phyloP scores from a whole-genome alignment of 2,888 invertebrate species.

The Aspidapion aeneum region DNA sequence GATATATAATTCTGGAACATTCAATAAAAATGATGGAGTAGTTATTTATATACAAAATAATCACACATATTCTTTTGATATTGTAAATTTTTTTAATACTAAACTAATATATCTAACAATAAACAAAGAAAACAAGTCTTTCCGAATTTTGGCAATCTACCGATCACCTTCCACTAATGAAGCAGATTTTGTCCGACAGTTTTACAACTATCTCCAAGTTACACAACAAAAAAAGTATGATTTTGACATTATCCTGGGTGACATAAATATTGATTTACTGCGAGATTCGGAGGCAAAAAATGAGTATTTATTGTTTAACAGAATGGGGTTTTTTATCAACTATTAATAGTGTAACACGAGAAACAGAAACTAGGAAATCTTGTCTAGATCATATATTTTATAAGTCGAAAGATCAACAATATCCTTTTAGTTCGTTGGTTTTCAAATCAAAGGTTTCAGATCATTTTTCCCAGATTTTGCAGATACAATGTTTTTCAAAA shows the following conservation, averaged over 20 bases:
- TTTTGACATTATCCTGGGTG: not conserved
- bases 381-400: no score
- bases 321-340: not conserved
- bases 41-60: no score
- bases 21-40: slow-evolving; percentile 1
- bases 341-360: slow-evolving; percentile 1
- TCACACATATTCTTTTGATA: not conserved
- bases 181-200: not conserved
- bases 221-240: not conserved
- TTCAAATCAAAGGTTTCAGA: no score
- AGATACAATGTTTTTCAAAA: no score
- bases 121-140: not conserved
- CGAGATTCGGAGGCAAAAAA: no score
- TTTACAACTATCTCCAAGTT: not conserved
- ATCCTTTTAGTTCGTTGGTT: no score
- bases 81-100: not conserved
- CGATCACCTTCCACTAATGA: not conserved
- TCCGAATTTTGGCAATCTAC: no score
- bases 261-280: no score
- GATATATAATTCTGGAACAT: not conserved
- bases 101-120: slow-evolving; percentile 1
- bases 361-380: not conserved
- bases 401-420: no score
- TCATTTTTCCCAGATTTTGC: no score
- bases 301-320: no score